Conservation (phyloP, 1,140 invertebrate genomes). For the Hyphantria cunea region DNA sequence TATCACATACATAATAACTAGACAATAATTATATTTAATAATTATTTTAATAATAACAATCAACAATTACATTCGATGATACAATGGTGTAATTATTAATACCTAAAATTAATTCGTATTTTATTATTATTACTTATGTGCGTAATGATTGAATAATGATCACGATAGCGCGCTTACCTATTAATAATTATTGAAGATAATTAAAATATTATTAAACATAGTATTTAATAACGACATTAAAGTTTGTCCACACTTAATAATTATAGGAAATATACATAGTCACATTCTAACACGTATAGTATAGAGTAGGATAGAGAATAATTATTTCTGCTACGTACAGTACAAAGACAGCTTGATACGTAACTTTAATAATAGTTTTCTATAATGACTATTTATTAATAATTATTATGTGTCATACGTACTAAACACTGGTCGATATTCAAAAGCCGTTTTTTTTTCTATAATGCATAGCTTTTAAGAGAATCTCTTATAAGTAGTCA, state of each 20-base stretch:
- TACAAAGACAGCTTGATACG: slow-evolving; percentile 34
- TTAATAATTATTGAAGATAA: slow-evolving; percentile 30
- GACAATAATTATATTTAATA: slow-evolving; percentile 51
- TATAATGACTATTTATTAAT: slow-evolving; percentile 4
- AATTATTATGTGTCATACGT: slow-evolving; percentile 23
- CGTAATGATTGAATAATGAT: slow-evolving; percentile 53
- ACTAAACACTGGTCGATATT: slow-evolving; percentile 37
- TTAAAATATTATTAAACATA: slow-evolving; percentile 30
- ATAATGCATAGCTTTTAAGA: slow-evolving; percentile 48
- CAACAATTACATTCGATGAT: slow-evolving; percentile 79
- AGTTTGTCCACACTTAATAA: slow-evolving; percentile 30
- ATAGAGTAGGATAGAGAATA: slow-evolving; percentile 20
- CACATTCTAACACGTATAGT: slow-evolving; percentile 25
- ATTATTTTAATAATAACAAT: slow-evolving; percentile 60
- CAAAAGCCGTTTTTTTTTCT: slow-evolving; percentile 33
- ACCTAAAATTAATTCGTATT: slow-evolving; percentile 72
- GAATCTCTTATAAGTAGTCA: slow-evolving; percentile 75
- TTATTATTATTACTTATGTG: slow-evolving; percentile 62
- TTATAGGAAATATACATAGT: slow-evolving; percentile 31
- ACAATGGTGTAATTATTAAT: slow-evolving; percentile 53
- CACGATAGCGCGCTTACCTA: slow-evolving; percentile 33
- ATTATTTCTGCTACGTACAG: slow-evolving; percentile 32
- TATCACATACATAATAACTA: slow-evolving; percentile 78
- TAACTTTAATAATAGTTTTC: slow-evolving; percentile 25
- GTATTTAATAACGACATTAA: slow-evolving; percentile 27